These are phyloP conservation scores for Apantesis nais DNA, from an alignment of 2,888 invertebrate genomes.

Conservation along the genomic window DNA sequence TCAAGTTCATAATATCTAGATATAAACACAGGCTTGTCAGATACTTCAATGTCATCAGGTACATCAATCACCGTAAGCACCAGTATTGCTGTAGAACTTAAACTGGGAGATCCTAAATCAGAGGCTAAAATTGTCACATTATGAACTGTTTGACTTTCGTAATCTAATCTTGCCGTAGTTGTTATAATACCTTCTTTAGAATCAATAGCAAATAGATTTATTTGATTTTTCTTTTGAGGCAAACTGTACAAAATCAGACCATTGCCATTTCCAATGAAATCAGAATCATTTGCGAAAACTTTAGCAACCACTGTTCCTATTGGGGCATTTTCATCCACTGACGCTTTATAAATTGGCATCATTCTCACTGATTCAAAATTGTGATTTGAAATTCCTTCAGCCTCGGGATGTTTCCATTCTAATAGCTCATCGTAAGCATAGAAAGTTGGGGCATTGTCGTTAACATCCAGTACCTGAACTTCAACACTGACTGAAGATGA, in stretches of 20 bases:
- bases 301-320: constrained; percentile 90
- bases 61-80: constrained; percentile 89
- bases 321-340: constrained; percentile 90
- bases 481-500: constrained; percentile 92
- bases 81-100: constrained; percentile 91
- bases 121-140: constrained; percentile 93
- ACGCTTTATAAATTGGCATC: constrained; percentile 91
- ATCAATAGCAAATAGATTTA: constrained; percentile 91
- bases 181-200: constrained; percentile 94
- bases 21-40: constrained; percentile 84
- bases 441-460: constrained; percentile 93
- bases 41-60: constrained; percentile 83
- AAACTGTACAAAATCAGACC: constrained; percentile 92
- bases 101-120: constrained; percentile 93
- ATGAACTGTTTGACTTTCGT: constrained; percentile 88
- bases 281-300: constrained; percentile 93
- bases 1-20: constrained; percentile 92
- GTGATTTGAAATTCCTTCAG: constrained; percentile 77
- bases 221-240: constrained; percentile 87
- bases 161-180: constrained; percentile 90
- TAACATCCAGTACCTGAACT: constrained; percentile 92
- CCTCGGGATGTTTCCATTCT: constrained; percentile 79
- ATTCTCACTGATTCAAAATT: constrained; percentile 82
- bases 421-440: constrained; percentile 90
- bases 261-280: constrained; percentile 94